Evolutionary conservation across 2,888 invertebrate species (phyloP).

Genomic region (Lasius platythorax): DNA sequence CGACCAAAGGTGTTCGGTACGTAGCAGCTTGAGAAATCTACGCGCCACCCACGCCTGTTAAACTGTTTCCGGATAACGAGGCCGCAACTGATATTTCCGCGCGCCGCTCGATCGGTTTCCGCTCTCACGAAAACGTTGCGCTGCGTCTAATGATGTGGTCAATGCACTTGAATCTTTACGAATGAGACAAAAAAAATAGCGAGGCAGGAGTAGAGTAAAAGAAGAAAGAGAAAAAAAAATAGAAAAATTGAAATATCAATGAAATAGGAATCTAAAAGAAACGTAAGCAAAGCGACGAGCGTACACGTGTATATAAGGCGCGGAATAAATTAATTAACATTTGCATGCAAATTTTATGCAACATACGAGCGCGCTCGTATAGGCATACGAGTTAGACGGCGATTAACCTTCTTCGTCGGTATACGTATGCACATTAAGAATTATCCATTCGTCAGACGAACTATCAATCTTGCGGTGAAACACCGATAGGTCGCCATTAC

Average conservation of each 20-base stretch:
- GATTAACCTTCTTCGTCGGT: constrained; percentile 76
- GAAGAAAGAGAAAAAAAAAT: background rate
- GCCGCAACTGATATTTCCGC: constrained; percentile 28
- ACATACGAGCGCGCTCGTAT: constrained; percentile 56
- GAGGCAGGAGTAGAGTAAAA: background rate
- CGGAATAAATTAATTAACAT: constrained; percentile 75
- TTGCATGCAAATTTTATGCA: constrained; percentile 74
- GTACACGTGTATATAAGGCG: constrained; percentile 37
- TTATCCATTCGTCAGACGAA: constrained; percentile 82
- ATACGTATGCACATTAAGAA: constrained; percentile 69
- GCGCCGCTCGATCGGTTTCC: constrained; percentile 35
- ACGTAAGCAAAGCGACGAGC: constrained; percentile 35
- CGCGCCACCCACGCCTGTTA: constrained; percentile 38
- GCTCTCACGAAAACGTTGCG: constrained; percentile 20
- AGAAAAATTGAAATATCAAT: background rate
- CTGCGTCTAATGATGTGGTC: constrained; percentile 3
- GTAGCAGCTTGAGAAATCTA: constrained; percentile 36
- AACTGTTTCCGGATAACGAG: constrained; percentile 44
- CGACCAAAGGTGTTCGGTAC: background rate
- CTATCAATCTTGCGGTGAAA: constrained; percentile 80
- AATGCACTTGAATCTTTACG: constrained; percentile 10
- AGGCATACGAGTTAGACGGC: constrained; percentile 70
- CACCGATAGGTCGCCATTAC: constrained; percentile 80
- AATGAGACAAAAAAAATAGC: background rate
- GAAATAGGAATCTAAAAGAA: constrained; percentile 31